Base-by-base conservation (phyloP, 2,797 vertebrate genomes). In the Scolopax rusticola region DNA sequence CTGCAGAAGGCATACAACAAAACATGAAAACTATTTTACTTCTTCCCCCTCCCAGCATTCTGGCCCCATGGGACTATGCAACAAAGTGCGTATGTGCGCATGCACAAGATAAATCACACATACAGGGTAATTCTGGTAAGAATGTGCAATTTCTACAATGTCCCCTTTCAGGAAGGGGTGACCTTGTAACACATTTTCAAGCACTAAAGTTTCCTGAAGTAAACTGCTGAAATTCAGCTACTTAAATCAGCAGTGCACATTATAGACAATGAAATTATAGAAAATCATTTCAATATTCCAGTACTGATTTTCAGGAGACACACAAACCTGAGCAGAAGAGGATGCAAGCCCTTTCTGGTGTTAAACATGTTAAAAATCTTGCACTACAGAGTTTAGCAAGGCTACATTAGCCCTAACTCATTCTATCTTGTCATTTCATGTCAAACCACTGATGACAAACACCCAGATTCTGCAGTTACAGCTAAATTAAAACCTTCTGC, bases 101-200 rank as follows among this genome's bases (percentile, higher is more conserved):
- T 2, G n/a, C 88, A 60, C 33, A 15, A 50, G n/a, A 50, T 32
- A 73, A 69, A 54, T 80, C 60, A 81, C 50, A 53, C 43, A 24
- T 3, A 30, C 17, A 51, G 43, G 45, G 30, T 74, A 65, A 71
- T 87, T 84, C 89, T 48, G 61, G 9, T 56, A 84, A 84, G 85
- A 91, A 92, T 20, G 68, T 13, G 51, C 50, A 8, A 60, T 71
- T 92, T 75, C 92, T 68, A 84, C 74, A 51, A n/a, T 27, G 41
- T 38, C 20, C 38, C n/a, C 48, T 60, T 95, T 83, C 50, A 93
- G 81, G 48, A 65, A 65, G 14, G 5, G 60, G 43, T 93, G 81
- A 94, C 90, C 94, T 95, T 92, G 78, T 51, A 78, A 84, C 3
- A 70, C 15, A 24, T 47, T 94, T 82, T 80, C 50, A 63, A 56